Percentiles rank a stretch among this genome's conserved stretches.
Evolutionary conservation across 2,888 invertebrate genomes (phyloP).

Genomic region (Brachyopa scutellaris): DNA sequence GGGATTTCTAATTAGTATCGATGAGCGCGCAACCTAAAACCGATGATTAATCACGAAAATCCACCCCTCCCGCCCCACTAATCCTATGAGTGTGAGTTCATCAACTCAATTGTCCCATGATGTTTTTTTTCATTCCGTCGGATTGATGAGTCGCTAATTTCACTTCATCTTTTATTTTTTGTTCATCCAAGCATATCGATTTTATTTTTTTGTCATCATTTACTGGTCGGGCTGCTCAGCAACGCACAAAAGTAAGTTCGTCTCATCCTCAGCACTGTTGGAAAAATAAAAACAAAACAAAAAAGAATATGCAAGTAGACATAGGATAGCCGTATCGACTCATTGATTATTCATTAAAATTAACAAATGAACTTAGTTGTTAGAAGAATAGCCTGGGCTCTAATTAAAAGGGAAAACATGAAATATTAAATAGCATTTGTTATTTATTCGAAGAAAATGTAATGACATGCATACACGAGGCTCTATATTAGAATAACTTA

Average conservation of each 20-base stretch:
- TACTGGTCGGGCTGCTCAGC: neutral
- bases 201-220: neutral
- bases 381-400: no score
- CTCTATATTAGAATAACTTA: no score
- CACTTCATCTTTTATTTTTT: neutral
- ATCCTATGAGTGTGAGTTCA: no score
- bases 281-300: no score
- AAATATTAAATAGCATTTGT: no score
- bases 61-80: no score
- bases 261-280: neutral
- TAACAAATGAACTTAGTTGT: no score
- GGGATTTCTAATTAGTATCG: conserved; percentile 10
- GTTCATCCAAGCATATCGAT: neutral
- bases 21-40: neutral
- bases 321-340: neutral
- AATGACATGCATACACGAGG: no score
- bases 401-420: no score
- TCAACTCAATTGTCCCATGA: conserved; percentile 17
- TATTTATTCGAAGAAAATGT: no score
- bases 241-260: neutral
- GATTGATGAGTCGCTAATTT: conserved; percentile 30
- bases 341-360: conserved; percentile 20
- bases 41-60: conserved; percentile 1
- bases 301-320: neutral
- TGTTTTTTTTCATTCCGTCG: conserved; percentile 5